phyloP scores from a whole-genome alignment of 2,797 vertebrate species.

The Clarias pachynema region DNA sequence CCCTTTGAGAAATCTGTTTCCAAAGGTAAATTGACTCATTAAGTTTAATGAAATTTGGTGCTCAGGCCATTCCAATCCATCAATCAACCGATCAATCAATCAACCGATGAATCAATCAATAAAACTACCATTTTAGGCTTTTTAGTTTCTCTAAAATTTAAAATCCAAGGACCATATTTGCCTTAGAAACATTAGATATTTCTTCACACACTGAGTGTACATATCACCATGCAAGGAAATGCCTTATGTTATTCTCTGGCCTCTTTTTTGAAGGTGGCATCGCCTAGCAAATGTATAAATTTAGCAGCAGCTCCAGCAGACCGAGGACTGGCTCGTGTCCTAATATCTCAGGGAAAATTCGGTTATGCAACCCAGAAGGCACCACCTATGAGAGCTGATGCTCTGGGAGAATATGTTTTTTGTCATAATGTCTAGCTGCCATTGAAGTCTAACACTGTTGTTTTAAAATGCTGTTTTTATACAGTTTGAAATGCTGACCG shows the following conservation, averaged over 20 bases:
- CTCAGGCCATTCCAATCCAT: not conserved
- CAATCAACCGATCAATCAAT: not conserved
- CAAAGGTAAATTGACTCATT: conserved; percentile 37
- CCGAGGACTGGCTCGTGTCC: conserved; percentile 23
- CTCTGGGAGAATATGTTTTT: conserved; percentile 25
- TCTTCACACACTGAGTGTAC: not conserved
- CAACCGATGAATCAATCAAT: too few relatives aligned
- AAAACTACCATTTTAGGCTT: not conserved
- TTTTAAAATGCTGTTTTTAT: conserved; percentile 17
- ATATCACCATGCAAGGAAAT: not conserved
- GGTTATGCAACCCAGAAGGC: conserved; percentile 40
- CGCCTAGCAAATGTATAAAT: conserved; percentile 12
- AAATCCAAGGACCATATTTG: not conserved
- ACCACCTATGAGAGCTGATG: conserved; percentile 4
- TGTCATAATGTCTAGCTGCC: conserved; percentile 16
- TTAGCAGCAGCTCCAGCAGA: conserved; percentile 35
- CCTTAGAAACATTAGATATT: not conserved
- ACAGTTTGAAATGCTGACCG: conserved; percentile 98
- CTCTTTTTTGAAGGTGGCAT: conserved; percentile 4
- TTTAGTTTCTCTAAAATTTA: not conserved
- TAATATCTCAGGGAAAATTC: conserved; percentile 25
- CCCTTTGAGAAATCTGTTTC: conserved; percentile 32
- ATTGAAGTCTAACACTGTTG: conserved; percentile 37
- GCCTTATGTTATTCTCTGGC: conserved; percentile 3
- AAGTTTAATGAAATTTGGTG: conserved; percentile 33